Percentiles rank a stretch among this genome's conserved stretches.
Evolutionary conservation across 2,113 vertebrate species (phyloP).

Genomic region (Elephas maximus): DNA sequence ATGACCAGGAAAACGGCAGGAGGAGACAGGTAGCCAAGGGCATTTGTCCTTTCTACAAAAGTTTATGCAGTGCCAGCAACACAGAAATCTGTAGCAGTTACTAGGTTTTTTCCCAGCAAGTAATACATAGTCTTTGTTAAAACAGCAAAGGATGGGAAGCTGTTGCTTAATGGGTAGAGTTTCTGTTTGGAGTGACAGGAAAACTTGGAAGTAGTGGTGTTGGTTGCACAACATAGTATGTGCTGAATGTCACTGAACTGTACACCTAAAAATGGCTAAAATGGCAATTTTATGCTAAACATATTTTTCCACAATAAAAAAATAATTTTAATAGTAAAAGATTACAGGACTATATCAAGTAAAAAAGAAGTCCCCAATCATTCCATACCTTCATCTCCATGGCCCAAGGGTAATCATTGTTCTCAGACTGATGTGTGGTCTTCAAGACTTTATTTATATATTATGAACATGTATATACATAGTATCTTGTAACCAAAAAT

Average conservation of each 20-base stretch:
- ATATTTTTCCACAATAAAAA: not conserved
- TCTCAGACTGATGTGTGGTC: not conserved
- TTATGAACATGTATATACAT: fast-evolving
- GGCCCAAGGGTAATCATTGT: not conserved
- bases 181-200: not conserved
- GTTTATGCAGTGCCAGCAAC: not conserved
- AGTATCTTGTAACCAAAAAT: not conserved
- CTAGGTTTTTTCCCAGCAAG: not conserved
- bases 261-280: not conserved
- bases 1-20: fast-evolving
- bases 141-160: not conserved
- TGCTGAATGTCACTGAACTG: not conserved
- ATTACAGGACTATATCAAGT: not conserved
- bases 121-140: not conserved
- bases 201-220: not conserved
- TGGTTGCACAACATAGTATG: not conserved
- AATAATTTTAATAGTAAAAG: not conserved
- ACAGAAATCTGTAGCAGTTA: not conserved
- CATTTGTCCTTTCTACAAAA: not conserved
- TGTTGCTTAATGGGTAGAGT: not conserved
- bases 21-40: not conserved
- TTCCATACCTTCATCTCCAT: not conserved
- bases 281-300: not conserved
- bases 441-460: not conserved
- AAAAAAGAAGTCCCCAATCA: not conserved